Percentiles rank a stretch among this genome's conserved stretches.
phyloP scores from a whole-genome alignment of 2,888 invertebrate species.

The Leptinotarsa peninsularis region DNA sequence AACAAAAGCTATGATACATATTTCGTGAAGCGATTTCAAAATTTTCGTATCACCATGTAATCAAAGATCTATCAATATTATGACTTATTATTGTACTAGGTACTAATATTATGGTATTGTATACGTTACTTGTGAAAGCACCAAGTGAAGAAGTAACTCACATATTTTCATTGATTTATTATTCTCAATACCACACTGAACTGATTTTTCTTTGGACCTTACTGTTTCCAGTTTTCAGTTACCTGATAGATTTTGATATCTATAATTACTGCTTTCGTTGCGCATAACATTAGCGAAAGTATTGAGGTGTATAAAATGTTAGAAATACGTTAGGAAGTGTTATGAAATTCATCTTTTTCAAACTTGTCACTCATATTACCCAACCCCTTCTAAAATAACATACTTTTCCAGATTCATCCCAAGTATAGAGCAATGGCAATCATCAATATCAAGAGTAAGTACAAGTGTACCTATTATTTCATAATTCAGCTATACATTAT shows the following conservation, averaged over 20 bases:
- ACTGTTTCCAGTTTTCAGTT: background rate
- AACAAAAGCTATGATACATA: too few relatives aligned
- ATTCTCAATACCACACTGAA: background rate
- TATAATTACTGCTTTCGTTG: background rate
- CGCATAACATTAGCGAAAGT: background rate
- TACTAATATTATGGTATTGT: too few relatives aligned
- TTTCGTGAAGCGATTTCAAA: too few relatives aligned
- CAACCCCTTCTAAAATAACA: too few relatives aligned
- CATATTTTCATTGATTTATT: too few relatives aligned
- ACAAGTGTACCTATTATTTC: background rate
- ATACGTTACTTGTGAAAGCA: too few relatives aligned
- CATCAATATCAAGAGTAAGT: conserved; percentile 28
- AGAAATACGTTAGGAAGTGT: background rate
- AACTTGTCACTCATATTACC: background rate
- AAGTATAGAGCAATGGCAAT: conserved; percentile 6
- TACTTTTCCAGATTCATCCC: background rate
- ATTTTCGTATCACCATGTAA: too few relatives aligned
- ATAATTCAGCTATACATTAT: too few relatives aligned
- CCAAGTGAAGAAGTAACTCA: too few relatives aligned
- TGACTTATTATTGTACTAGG: too few relatives aligned
- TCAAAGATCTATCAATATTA: too few relatives aligned
- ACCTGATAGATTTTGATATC: background rate
- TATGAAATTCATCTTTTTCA: background rate
- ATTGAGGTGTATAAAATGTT: background rate
- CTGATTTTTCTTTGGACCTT: background rate